Percentiles rank a stretch among this genome's conserved stretches.
These are phyloP conservation scores for Indri indri DNA, from an alignment of 2,113 vertebrate genomes.

Conservation along the genomic window DNA sequence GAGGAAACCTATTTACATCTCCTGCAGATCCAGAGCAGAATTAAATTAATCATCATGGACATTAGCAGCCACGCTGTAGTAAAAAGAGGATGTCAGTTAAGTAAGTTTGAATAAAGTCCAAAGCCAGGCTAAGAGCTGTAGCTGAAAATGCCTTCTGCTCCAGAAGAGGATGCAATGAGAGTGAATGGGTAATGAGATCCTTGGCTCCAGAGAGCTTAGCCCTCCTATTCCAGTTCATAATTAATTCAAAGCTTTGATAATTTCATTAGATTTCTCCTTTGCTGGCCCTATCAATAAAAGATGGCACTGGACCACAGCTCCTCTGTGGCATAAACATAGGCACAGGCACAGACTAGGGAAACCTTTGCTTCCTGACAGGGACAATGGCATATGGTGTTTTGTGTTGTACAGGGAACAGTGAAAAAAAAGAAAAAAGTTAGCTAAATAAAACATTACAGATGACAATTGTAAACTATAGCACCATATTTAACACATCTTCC, in stretches of 20 bases:
- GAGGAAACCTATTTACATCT: constrained; percentile 58
- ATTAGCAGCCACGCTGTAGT: constrained; percentile 70
- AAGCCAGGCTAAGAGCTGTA: constrained; percentile 85
- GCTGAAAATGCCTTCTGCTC: constrained; percentile 90
- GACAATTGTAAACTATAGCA: constrained; percentile 82
- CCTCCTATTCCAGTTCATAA: constrained; percentile 98
- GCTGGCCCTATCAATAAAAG: constrained; percentile 96
- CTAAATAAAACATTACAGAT: constrained; percentile 90
- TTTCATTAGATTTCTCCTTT: constrained; percentile 95
- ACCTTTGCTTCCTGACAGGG: constrained; percentile 82
- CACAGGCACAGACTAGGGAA: constrained; percentile 80
- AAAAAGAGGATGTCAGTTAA: constrained; percentile 74
- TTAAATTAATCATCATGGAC: constrained; percentile 83
- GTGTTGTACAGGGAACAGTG: constrained; percentile 81
- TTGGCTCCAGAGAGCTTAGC: constrained; percentile 91
- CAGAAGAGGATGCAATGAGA: constrained; percentile 92
- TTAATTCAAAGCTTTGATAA: constrained; percentile 99
- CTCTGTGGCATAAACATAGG: constrained; percentile 85
- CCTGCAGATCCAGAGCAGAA: constrained; percentile 62
- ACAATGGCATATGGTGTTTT: constrained; percentile 90
- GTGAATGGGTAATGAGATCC: constrained; percentile 96
- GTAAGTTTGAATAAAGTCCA: constrained; percentile 92
- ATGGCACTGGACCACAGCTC: constrained; percentile 92
- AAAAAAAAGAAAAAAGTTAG: constrained; percentile 68
- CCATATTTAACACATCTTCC: constrained; percentile 81